These are phyloP conservation scores for Anthrax anthrax DNA, from an alignment of 2,888 invertebrate genomes.

Conservation along the genomic window DNA sequence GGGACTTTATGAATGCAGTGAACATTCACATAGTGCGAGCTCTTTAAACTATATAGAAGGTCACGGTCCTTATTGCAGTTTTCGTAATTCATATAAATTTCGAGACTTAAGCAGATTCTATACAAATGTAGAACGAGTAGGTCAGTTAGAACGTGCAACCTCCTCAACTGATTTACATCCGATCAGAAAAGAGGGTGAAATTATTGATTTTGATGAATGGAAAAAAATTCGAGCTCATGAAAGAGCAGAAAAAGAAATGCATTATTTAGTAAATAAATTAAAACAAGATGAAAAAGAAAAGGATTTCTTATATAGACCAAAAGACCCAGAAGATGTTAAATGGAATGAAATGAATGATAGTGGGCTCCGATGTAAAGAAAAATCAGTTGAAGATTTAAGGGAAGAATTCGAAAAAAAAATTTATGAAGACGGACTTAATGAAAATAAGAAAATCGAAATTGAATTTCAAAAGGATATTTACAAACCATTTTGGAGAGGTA, in stretches of 20 bases:
- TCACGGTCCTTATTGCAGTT: constrained; percentile 27
- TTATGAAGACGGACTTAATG: constrained; percentile 38
- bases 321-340: constrained; percentile 53
- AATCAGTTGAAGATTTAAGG: constrained; percentile 74
- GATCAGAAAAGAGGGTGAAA: constrained; percentile 59
- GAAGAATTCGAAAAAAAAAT: constrained; percentile 56
- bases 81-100: constrained; percentile 60
- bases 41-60: constrained; percentile 37
- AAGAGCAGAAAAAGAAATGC: constrained; percentile 68
- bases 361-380: constrained; percentile 66
- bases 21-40: constrained; percentile 27
- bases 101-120: constrained; percentile 76
- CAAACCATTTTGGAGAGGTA: constrained; percentile 72
- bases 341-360: constrained; percentile 66
- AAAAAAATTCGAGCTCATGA: constrained; percentile 63
- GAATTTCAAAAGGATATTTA: constrained; percentile 49
- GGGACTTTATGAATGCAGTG: constrained; percentile 25
- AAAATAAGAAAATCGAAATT: constrained; percentile 32
- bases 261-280: constrained; percentile 58
- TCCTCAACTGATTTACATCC: constrained; percentile 55
- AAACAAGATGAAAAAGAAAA: constrained; percentile 66
- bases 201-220: constrained; percentile 80
- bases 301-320: constrained; percentile 68
- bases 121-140: constrained; percentile 68
- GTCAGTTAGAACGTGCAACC: constrained; percentile 63